A percentile compares a stretch with the other conserved stretches of the same genome.
These are phyloP conservation scores for Enteromius trimaculatus DNA, from an alignment of 2,797 vertebrate genomes.

Conservation along the genomic window DNA sequence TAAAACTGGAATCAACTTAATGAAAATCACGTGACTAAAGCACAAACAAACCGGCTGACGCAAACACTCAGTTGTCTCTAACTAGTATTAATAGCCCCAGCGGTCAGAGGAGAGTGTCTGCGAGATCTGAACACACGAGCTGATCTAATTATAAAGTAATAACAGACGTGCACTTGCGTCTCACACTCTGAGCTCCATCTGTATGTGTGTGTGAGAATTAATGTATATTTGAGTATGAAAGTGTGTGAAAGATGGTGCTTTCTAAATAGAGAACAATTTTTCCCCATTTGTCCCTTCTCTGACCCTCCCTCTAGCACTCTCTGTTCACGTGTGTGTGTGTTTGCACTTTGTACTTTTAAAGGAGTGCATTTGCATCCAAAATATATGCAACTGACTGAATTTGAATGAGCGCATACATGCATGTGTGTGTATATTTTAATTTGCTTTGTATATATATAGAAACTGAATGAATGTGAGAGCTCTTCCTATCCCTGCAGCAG, in stretches of 20 bases:
- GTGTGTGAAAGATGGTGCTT: slow-evolving; percentile 7
- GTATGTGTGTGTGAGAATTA: slow-evolving; percentile 18
- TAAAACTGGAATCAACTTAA: neutral
- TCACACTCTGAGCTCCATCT: slow-evolving; percentile 53
- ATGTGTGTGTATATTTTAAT: neutral
- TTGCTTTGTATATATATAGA: slow-evolving; percentile 4
- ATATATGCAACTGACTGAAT: neutral
- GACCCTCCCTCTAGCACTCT: slow-evolving; percentile 11
- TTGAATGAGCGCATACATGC: neutral
- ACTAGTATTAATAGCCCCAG: slow-evolving; percentile 7
- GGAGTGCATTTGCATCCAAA: slow-evolving; percentile 5
- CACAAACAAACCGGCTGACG: neutral
- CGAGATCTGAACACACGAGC: slow-evolving; percentile 15
- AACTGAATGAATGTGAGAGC: slow-evolving; percentile 4
- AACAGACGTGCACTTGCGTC: slow-evolving; percentile 52
- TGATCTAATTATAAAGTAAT: slow-evolving; percentile 60
- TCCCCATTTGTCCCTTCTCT: slow-evolving; percentile 1
- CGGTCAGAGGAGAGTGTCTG: neutral
- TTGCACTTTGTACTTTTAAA: neutral
- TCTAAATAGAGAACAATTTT: slow-evolving; percentile 8
- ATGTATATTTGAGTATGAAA: slow-evolving; percentile 38
- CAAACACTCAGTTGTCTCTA: neutral
- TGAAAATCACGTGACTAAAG: slow-evolving; percentile 18
- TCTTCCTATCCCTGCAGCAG: neutral
- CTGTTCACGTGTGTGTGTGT: neutral